A percentile compares a stretch with the other conserved stretches of the same genome.
phyloP scores from a whole-genome alignment of 2,888 invertebrate genomes.

The Psylliodes chrysocephalus region DNA sequence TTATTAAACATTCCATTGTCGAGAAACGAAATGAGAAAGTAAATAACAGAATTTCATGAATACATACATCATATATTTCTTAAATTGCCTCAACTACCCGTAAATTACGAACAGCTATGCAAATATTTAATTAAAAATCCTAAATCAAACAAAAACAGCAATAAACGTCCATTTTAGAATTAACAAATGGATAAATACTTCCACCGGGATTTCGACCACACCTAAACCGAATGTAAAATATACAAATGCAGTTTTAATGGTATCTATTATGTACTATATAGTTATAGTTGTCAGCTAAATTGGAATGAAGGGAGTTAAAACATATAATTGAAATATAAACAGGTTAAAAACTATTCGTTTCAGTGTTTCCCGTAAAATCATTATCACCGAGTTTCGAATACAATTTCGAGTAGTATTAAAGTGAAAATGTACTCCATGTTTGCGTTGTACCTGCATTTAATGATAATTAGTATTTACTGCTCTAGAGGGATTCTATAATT shows the following conservation, averaged over 20 bases:
- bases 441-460: not conserved
- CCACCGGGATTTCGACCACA: constrained; percentile 24
- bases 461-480: not conserved
- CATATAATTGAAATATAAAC: constrained; percentile 28
- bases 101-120: not conserved
- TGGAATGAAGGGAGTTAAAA: constrained; percentile 28
- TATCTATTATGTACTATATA: constrained; percentile 25
- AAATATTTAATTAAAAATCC: constrained; percentile 28
- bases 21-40: no score
- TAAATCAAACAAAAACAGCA: constrained; percentile 30
- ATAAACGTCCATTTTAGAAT: constrained; percentile 22
- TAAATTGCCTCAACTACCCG: no score
- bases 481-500: not conserved
- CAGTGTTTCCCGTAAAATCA: constrained; percentile 11
- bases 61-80: no score
- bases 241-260: constrained; percentile 27
- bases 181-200: constrained; percentile 22
- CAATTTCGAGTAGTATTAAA: not conserved
- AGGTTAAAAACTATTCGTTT: constrained; percentile 19
- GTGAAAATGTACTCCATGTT: constrained; percentile 6
- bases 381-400: not conserved
- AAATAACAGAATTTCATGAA: no score
- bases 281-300: constrained; percentile 28
- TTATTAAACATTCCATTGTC: no score
- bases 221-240: constrained; percentile 15